Percentiles rank a stretch among this genome's conserved stretches.
These are phyloP conservation scores for Panurus biarmicus DNA, from an alignment of 2,113 vertebrate species.

Conservation along the genomic window DNA sequence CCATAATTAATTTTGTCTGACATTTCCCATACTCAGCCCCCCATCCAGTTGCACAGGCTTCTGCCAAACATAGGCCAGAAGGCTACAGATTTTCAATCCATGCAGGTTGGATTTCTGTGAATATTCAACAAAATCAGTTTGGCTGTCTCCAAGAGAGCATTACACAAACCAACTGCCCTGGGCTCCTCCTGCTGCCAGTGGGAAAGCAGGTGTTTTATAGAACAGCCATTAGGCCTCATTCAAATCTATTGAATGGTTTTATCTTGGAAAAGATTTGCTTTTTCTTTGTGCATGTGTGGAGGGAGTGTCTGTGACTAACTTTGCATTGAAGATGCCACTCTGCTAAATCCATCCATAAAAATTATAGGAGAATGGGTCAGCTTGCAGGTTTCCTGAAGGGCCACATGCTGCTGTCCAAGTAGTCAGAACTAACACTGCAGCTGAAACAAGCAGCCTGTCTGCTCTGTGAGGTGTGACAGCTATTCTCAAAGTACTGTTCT, in stretches of 20 bases:
- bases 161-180: background rate
- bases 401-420: background rate
- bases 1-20: background rate
- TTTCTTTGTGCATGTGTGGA: background rate
- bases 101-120: background rate
- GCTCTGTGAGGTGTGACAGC: background rate
- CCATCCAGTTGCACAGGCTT: background rate
- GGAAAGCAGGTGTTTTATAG: background rate
- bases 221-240: background rate
- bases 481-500: background rate
- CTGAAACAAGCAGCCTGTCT: background rate
- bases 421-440: background rate
- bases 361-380: background rate
- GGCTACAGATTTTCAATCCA: background rate
- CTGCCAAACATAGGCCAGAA: background rate
- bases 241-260: background rate
- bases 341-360: background rate
- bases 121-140: background rate
- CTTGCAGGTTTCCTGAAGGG: background rate
- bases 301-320: background rate
- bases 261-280: background rate
- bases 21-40: background rate
- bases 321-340: background rate
- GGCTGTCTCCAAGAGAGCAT: background rate
- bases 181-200: background rate